Base-by-base conservation (phyloP, 1,140 invertebrate genomes). In the Drosophila gunungcola region DNA sequence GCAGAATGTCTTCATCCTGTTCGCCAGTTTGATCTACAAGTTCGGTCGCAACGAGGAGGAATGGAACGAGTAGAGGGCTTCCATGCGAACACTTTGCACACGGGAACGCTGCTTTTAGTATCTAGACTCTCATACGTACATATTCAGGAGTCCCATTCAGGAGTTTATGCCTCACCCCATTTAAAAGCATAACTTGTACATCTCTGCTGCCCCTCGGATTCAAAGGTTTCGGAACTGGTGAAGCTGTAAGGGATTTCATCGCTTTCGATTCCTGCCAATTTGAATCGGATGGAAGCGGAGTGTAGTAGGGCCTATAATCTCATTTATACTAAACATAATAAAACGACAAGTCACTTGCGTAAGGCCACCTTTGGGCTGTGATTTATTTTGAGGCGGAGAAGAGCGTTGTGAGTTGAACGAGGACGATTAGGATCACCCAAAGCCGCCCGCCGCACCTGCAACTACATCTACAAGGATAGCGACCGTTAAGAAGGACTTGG, bases 1-100 rank as follows among this genome's bases (percentile, higher is more conserved):
- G 38, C 98, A 99, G 93, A 99, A 99, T 93, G 94, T 97, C 0
- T 96, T 99, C 68, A 99, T 99, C 80, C 98, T 99, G 89, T 93
- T 97, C 58, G 96, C 96, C 34, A 98, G 97, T 0, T 92, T 99
- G 36, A 95, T 97, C 27, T 99, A 97, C 93, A 99, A 99, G 93
- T 99, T 99, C 93, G 98, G 98, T 10, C 94, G 98, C 86, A 95
- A 96, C 45, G 98, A 99, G 94, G 98, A 99, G 91, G 93, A 95
- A 6, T 97, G 96, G 96, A 93, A 93, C 60, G 95, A 94, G 55
- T 92, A 78, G 92, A 78, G 42, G 32, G 21, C 48, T 41, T 62
- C 38, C 10, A 53, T 21, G 61, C 32, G 12, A 39, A n/a, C 21
- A 32, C 3, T 11, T 21, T 39, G 32, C 53, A 51, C 29, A 36